Percentiles rank a stretch among this genome's conserved stretches.
phyloP scores from a whole-genome alignment of 1,140 invertebrate genomes.

The Maconellicoccus hirsutus region DNA sequence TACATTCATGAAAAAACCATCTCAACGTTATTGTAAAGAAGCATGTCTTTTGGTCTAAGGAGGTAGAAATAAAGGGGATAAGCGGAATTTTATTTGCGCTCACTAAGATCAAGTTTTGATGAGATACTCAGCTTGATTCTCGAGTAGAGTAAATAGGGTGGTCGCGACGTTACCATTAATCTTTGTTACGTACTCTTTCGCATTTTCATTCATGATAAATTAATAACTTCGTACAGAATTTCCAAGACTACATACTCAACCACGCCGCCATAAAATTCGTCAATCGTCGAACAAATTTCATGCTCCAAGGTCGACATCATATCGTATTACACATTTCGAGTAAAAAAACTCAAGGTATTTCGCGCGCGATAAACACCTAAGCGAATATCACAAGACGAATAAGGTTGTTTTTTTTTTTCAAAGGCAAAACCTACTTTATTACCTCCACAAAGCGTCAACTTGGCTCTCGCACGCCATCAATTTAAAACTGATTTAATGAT shows the following conservation, averaged over 20 bases:
- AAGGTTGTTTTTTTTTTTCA: no score
- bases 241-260: no score
- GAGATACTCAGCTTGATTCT: not conserved
- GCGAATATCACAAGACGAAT: no score
- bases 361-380: no score
- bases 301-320: no score
- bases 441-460: not conserved
- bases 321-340: no score
- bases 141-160: not conserved
- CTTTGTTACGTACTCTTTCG: not conserved
- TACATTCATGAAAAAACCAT: not conserved
- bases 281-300: no score
- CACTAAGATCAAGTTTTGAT: conserved; percentile 1
- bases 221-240: not conserved
- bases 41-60: no score
- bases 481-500: conserved; percentile 10
- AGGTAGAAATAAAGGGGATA: not conserved
- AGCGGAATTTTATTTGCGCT: not conserved
- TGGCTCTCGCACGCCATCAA: not conserved
- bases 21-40: no score
- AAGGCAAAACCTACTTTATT: not conserved
- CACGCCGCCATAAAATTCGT: no score
- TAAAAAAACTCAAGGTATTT: no score
- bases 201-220: not conserved
- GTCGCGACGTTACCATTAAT: not conserved